Percentiles rank a stretch among this genome's conserved stretches.
Conservation (phyloP, 2,888 invertebrate genomes). For the Pseudococcus viburni region DNA sequence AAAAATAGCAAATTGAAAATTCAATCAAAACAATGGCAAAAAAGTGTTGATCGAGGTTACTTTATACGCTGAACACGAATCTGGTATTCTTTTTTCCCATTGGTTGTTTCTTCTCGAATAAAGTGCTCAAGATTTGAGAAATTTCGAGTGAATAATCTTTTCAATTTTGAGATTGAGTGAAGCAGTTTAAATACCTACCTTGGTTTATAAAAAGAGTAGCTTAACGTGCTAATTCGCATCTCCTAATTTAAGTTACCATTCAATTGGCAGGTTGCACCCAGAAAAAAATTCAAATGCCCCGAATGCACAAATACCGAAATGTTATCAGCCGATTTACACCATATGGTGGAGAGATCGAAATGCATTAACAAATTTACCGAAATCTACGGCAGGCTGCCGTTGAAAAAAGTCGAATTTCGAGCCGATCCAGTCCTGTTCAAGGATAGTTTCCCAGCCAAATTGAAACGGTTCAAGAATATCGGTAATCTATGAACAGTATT, state of each 20-base stretch:
- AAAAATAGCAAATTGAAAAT: too few species aligned
- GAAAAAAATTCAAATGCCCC: constrained; percentile 97
- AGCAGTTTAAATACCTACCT: too few species aligned
- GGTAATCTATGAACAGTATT: constrained; percentile 81
- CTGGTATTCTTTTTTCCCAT: too few species aligned
- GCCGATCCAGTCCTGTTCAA: constrained; percentile 95
- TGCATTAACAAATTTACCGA: constrained; percentile 87
- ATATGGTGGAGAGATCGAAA: constrained; percentile 92
- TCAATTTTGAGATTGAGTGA: too few species aligned
- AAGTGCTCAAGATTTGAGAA: too few species aligned
- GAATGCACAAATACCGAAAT: constrained; percentile 94
- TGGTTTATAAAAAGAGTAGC: too few species aligned
- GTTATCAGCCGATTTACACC: constrained; percentile 91
- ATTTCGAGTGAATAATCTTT: too few species aligned
- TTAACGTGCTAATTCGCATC: too few species aligned
- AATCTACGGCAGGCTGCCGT: constrained; percentile 89
- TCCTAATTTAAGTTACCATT: background rate
- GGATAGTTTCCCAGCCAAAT: constrained; percentile 86
- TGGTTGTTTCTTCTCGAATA: too few species aligned
- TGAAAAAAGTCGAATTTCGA: constrained; percentile 90
- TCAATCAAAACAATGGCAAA: too few species aligned
- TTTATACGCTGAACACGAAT: too few species aligned
- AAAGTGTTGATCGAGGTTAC: too few species aligned
- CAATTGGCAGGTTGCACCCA: constrained; percentile 84
- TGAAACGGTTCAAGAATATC: constrained; percentile 90